Conservation (phyloP, 2,888 invertebrate species). For the Chrysodeixis includens region DNA sequence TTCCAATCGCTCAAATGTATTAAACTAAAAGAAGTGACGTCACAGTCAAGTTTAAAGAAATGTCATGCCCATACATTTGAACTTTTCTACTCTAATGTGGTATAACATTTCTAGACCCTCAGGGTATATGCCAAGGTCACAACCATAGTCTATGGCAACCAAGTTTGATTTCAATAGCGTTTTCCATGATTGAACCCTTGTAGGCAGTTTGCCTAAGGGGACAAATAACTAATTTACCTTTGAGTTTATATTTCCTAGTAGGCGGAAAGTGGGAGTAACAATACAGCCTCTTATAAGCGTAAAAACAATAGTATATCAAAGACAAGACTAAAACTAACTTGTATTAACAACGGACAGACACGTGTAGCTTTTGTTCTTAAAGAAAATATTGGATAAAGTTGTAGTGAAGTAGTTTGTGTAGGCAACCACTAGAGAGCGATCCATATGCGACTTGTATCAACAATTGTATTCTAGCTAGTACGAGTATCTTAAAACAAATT, state of each 20-base stretch:
- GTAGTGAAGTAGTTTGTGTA: slow-evolving; percentile 1
- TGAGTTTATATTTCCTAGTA: not conserved
- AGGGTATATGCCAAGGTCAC: too few relatives aligned
- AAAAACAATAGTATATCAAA: not conserved
- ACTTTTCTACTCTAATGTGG: too few relatives aligned
- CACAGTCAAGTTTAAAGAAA: too few relatives aligned
- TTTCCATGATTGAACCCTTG: too few relatives aligned
- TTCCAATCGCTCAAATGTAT: too few relatives aligned
- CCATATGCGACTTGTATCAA: not conserved
- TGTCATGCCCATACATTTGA: too few relatives aligned
- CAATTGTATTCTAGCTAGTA: not conserved
- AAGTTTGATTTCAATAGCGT: too few relatives aligned
- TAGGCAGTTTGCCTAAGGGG: too few relatives aligned
- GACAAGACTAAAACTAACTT: not conserved
- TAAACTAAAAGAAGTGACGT: too few relatives aligned
- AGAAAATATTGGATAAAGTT: not conserved
- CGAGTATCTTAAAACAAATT: not conserved
- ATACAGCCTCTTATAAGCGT: not conserved
- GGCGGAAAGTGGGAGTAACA: not conserved
- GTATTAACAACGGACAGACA: not conserved
- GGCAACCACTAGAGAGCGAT: not conserved
- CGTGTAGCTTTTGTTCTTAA: slow-evolving; percentile 1
- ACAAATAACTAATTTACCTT: not conserved
- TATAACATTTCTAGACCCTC: too few relatives aligned
- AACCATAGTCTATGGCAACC: too few relatives aligned